phyloP scores from a whole-genome alignment of 2,797 vertebrate species.

The Rhodeus uyekii region DNA sequence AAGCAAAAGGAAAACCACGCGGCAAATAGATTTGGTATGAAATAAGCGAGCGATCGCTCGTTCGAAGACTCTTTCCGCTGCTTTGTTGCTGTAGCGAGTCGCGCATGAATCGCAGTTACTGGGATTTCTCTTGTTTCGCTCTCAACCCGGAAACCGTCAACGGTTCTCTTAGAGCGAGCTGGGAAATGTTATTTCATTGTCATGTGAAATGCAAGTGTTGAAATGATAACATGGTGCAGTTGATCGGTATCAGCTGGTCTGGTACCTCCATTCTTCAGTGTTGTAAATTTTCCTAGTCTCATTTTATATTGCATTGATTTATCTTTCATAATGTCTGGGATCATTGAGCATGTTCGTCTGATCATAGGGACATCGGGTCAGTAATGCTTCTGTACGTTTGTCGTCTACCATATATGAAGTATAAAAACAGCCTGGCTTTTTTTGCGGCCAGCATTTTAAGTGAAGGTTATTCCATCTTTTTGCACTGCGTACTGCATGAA shows the following conservation, averaged over 20 bases:
- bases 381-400: conserved; percentile 60
- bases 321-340: conserved; percentile 69
- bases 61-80: conserved; percentile 64
- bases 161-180: conserved; percentile 11
- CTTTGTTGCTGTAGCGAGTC: conserved; percentile 68
- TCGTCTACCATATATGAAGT: conserved; percentile 67
- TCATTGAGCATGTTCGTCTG: conserved; percentile 35
- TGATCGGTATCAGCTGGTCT: conserved; percentile 75
- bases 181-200: conserved; percentile 64
- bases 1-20: conserved; percentile 74
- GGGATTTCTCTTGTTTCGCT: conserved; percentile 64
- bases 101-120: conserved; percentile 75
- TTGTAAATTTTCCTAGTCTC: conserved; percentile 64
- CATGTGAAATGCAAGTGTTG: conserved; percentile 67
- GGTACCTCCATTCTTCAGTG: conserved; percentile 74
- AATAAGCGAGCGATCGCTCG: conserved; percentile 51
- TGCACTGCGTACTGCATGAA: conserved; percentile 8
- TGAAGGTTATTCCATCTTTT: conserved; percentile 74
- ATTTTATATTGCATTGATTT: conserved; percentile 61
- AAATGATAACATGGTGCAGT: conserved; percentile 67
- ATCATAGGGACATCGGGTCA: conserved; percentile 74
- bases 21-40: conserved; percentile 84
- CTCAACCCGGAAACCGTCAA: conserved; percentile 49
- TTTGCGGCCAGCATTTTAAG: conserved; percentile 54
- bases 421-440: conserved; percentile 56